These are phyloP conservation scores for Aurelia aurita DNA, from an alignment of 30 jellyfish, hydroid and myxozoan species.

Conservation along the genomic window DNA sequence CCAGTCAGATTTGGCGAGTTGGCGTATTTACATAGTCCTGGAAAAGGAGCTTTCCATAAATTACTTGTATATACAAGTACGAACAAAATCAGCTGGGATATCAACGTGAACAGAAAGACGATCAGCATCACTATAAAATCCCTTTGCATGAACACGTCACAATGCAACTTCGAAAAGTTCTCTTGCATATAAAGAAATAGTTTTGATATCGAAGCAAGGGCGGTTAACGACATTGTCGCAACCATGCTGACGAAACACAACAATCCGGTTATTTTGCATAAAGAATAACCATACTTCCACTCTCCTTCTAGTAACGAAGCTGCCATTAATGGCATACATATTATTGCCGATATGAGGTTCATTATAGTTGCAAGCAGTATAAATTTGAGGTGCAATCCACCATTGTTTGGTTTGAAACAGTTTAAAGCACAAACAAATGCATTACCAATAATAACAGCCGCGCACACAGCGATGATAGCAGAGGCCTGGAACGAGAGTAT, in stretches of 20 bases:
- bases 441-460: slow-evolving; percentile 97
- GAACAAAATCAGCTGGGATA: slow-evolving; percentile 75
- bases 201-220: slow-evolving; percentile 85
- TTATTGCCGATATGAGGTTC: slow-evolving; percentile 88
- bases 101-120: slow-evolving; percentile 67
- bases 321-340: slow-evolving; percentile 99
- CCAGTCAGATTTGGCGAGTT: slow-evolving; percentile 95
- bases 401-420: slow-evolving; percentile 76
- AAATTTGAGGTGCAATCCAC: slow-evolving; percentile 64
- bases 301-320: slow-evolving; percentile 91
- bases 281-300: slow-evolving; percentile 93
- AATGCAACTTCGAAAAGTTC: slow-evolving; percentile 38
- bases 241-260: slow-evolving; percentile 89
- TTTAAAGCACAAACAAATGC: slow-evolving; percentile 90
- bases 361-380: slow-evolving; percentile 79
- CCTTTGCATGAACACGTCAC: slow-evolving; percentile 52
- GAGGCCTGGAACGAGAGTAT: slow-evolving; percentile 97
- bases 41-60: slow-evolving; percentile 70
- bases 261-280: slow-evolving; percentile 91
- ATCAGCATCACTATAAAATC: slow-evolving; percentile 77
- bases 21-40: slow-evolving; percentile 85
- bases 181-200: slow-evolving; percentile 38
- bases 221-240: slow-evolving; percentile 79
- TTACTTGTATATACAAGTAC: slow-evolving; percentile 59
- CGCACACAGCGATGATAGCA: slow-evolving; percentile 98